Conservation (phyloP, 2,888 invertebrate genomes). For the Stegana nigrithorax region DNA sequence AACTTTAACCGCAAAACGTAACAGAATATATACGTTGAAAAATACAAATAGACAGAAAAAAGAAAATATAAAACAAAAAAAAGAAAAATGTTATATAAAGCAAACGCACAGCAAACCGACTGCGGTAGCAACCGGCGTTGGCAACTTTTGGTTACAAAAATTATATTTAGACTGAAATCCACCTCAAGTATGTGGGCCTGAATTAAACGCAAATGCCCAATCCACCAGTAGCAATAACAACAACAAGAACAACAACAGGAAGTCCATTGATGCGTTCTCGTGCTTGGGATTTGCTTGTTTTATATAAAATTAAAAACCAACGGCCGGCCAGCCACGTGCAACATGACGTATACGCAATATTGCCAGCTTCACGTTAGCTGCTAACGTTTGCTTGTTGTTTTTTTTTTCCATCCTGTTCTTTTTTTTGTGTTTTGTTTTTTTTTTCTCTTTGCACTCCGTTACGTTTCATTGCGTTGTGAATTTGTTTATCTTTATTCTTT, state of each 20-base stretch:
- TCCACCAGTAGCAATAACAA: too few relatives aligned
- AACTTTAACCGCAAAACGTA: too few relatives aligned
- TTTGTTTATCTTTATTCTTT: not conserved
- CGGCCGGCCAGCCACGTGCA: slow-evolving; percentile 19
- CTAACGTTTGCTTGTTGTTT: not conserved
- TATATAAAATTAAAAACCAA: not conserved
- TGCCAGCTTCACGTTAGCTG: not conserved
- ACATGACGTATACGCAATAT: slow-evolving; percentile 20
- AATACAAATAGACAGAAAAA: slow-evolving; percentile 18
- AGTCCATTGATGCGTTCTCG: slow-evolving; percentile 8
- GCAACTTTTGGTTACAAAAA: too few relatives aligned
- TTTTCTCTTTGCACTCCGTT: too few relatives aligned
- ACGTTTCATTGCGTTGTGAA: too few relatives aligned
- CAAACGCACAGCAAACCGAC: slow-evolving; percentile 7
- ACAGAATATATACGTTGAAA: too few relatives aligned
- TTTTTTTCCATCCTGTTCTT: not conserved
- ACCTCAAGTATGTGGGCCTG: too few relatives aligned
- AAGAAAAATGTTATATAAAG: slow-evolving; percentile 29
- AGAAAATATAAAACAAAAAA: slow-evolving; percentile 24
- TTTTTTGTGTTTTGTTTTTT: not conserved
- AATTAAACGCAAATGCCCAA: too few relatives aligned
- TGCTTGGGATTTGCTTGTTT: slow-evolving; percentile 1
- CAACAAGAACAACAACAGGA: slow-evolving; percentile 3
- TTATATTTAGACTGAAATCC: too few relatives aligned
- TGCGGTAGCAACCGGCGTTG: too few relatives aligned